Evolutionary conservation across 2,888 invertebrate species (phyloP), one percentile per base, ranked within the genome.

Genomic region (Chirona hameri): DNA sequence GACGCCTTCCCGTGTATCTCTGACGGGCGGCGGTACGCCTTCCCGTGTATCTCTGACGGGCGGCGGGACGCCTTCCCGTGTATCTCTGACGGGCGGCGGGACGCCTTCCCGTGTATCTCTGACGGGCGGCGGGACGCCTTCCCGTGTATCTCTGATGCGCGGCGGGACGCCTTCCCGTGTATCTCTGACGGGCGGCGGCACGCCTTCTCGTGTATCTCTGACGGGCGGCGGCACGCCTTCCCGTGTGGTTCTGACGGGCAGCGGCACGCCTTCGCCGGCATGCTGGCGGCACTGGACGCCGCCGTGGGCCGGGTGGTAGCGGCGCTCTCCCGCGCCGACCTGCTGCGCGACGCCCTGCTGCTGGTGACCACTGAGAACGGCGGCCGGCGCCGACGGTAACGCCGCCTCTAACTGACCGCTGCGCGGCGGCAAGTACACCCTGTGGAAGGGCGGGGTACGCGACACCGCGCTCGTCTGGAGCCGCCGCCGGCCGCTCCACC

Each of bases 391-490:
- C 81, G 91, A 92, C 86, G 87, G 90, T 81, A 97, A 95, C 88
- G 91, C 91, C 81, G 91, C 91, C 14, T 91, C 91, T 5, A 92
- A 92, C 87, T 91, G 90, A 88, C 92, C 92, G 29, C 87, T 91
- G 10, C 88, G 91, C 87, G 91, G 90, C 31, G 76, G 31, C 76
- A 79, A 79, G 76, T 79, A 79, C 76, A 79, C 97, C 0, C 88
- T 96, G 0, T 98, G 95, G 93, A 98, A 98, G 90, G 98, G 98
- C 48, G 97, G 97, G 0, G 92, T 97, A 0, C 90, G 96, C 60
- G 95, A 93, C 3, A 92, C 92, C 0, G 94, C 92, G 0, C 89
- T 95, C 10, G 86, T 97, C 69, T 96, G 95, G 94, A 94, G 94
- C 84, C 92, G 94, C 0, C 85, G 88, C 10, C 81, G 83, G n/a